Evolutionary conservation across 2,113 vertebrate genomes (phyloP), one percentile per base, ranked within the genome.

Genomic region (Caranx melampygus): DNA sequence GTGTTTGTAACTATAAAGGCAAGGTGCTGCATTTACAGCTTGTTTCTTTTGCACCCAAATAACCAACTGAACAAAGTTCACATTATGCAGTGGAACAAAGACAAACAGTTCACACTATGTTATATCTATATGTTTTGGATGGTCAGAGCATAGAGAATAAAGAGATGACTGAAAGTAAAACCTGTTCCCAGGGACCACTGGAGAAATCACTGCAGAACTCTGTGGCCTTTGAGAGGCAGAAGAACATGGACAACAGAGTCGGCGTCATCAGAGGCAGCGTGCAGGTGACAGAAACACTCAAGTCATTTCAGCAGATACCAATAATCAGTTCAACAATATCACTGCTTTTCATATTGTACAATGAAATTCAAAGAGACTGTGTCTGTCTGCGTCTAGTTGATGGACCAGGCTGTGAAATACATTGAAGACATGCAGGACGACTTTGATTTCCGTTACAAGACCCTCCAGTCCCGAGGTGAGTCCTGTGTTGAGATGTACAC

Each of bases 371-470:
- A 14, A 77, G 20, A 33, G 26, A 21, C 60, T n/a, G 2, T 12
- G 14, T 60, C 47, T 60, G 15, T 67, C 2, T 49, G 0, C 63
- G 18, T 79, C 3, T 62, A 99, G 98, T 91, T 97, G 93, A 96
- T 97, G 90, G 98, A 99, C 86, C 98, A 99, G 93, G 96, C 96
- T 55, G 96, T 98, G 74, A 99, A 99, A 90, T 96, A 96, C 92
- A 94, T 99, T 73, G 97, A 99, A 91, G 97, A 99, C 88, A 90
- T 99, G 91, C 98, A 99, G 89, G 98, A 99, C 45, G 98, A 99
- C 87, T 99, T 99, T 92, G 98, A 99, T 89, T 99, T 98, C 92
- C 96, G 97, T 49, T 99, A 97, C 89, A 99, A 98, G 95, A 99
- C 96, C 47, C 94, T 99, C 52, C 97, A 98, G 83, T 97, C 96